Evolutionary conservation across 1,140 invertebrate species (phyloP), one percentile per base, ranked within the genome.

Genomic region (Drosophila nigromelanica): DNA sequence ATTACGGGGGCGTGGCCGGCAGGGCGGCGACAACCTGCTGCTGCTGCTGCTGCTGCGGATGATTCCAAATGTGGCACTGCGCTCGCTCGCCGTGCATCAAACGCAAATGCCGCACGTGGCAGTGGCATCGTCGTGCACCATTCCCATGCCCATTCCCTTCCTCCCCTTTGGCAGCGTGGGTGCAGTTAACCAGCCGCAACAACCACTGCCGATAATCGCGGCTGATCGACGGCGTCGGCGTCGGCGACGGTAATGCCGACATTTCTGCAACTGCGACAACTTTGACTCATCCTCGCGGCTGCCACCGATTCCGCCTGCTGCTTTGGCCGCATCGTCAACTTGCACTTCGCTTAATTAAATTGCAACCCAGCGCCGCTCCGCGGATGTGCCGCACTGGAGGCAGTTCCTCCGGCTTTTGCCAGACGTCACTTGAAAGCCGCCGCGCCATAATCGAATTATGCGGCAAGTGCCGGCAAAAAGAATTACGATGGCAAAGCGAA

Each of bases 301-400:
- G 18, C 58, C 63, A 14, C 15, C 30, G 27, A 6, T 27, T 5
- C 27, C 27, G 27, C 30, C 45, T 24, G 10, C n/a, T 47, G 37
- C 8, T 7, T 47, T 43, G 35, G 37, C 37, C 37, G 43, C 33
- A 43, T 45, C 73, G 73, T 52, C 73, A 59, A 76, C 68, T 77
- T 87, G 78, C 78, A 86, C 82, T 86, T 87, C 78, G 69, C 83
- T 86, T 86, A 86, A 86, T 86, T 86, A 86, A 86, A 86, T 86
- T 86, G 82, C 82, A 86, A 73, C 82, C 59, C 71, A 87, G 82
- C 82, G 74, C 64, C 78, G 82, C 59, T 60, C 56, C 74, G 69
- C 82, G 82, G 82, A 86, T 86, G 78, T 81, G 76, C 54, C 69
- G 62, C 78, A 62, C 14, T 58, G 33, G 42, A 18, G 54, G 35